Base-by-base conservation (phyloP, 2,113 vertebrate genomes). In the Gymnarchus niloticus region DNA sequence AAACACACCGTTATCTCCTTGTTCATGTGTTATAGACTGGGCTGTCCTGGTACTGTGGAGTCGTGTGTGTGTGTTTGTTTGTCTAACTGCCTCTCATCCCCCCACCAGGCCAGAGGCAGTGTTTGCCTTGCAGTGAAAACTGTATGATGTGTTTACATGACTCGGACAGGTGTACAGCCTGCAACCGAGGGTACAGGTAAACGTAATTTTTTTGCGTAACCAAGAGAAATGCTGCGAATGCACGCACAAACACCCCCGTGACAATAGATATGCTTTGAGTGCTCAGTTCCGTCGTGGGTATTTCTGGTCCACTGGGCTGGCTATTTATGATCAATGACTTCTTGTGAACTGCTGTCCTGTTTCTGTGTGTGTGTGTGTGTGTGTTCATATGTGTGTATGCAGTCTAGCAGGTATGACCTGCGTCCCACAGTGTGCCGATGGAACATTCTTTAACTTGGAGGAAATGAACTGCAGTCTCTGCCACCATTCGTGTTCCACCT, bases 351-450 rank as follows among this genome's bases (percentile, higher is more conserved):
- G 52, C 57, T 33, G 21, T 12, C 83, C 0, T 48, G n/a, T 33
- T 19, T 85, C 8, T 82, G 73, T 81, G 85, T 81, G 41, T 85
- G 46, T 81, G 78, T 52, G 33, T 61, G 48, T 46, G 85, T 28
- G 41, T 56, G 3, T 41, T 28, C 28, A 12, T 80, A 57, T 87
- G 6, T 87, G n/a, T 84, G 8, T 85, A 21, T 86, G 59, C 90
- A 98, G 97, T 90, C 92, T 97, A 46, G 94, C 93, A n/a, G 95
- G 96, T 83, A 95, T 95, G 87, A 96, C 91, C 87, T 98, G 97
- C 6, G 90, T 97, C 61, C 96, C 95, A 0, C 94, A 96, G 49
- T 98, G 97, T 92, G 93, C 91, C 73, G 94, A 92, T 0, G 90
- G 95, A 88, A 97, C 95, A 85, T 97, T 95, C 90, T 96, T 97